Evolutionary conservation across 2,113 vertebrate genomes (phyloP), one percentile per base, ranked within the genome.

Genomic region (Oryzias javanicus): DNA sequence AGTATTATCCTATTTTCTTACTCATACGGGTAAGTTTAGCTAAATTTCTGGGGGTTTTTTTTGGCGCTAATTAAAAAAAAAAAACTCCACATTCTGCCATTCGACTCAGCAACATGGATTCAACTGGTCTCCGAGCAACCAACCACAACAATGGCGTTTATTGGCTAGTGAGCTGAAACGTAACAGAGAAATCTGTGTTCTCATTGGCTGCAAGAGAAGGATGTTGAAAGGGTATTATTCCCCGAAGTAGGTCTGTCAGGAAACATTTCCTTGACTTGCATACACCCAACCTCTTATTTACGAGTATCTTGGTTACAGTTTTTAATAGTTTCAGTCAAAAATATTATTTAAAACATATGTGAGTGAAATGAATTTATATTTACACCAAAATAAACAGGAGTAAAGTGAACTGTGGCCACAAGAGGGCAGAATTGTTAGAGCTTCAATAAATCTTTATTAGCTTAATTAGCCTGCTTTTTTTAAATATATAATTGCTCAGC

Each of bases 111-210:
- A 86, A 85, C 77, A 68, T 48, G 55, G 55, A 72, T 54, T 56
- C 63, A 47, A 57, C 16, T 46, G 60, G 90, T 90, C 70, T 80
- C 89, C 35, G 81, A 84, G 90, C 83, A 86, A 91, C 90, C 69
- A 50, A 40, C 24, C 3, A 42, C 5, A 0, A 42, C 5, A 0
- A 40, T 8, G 14, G 17, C 0, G 1, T 45, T 20, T 66, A 86
- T 90, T 91, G 86, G 90, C 47, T 49, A 64, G 2, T 0, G 1
- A 17, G 2, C 0, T 17, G 1, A 1, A 1, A 48, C 48, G 78
- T 57, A 8, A 1, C 10, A 4, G 44, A 8, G 51, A 25, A 27
- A 4, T 7, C 16, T 13, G 24, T 1, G 20, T 44, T 60, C 0
- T 49, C 10, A 90, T 91, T 91, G 89, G 89, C 60, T 76, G 2